A percentile compares a stretch with the other conserved stretches of the same genome.
Conservation (phyloP, 2,113 vertebrate genomes). For the Raphicerus campestris region DNA sequence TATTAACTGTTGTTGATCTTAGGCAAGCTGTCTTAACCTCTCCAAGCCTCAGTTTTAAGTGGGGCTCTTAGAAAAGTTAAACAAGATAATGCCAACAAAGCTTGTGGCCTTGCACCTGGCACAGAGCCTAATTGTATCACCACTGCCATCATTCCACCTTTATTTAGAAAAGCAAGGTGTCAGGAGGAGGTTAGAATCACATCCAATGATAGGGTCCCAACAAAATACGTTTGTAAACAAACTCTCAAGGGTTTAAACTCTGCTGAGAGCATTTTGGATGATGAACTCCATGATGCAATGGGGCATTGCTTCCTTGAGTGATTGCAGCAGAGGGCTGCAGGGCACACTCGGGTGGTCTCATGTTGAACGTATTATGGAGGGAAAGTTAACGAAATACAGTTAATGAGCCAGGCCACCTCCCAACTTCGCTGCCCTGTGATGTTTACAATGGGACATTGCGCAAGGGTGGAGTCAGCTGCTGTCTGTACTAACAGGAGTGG, state of each 20-base stretch:
- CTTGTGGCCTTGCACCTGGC: fast-evolving
- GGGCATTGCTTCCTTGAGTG: neutral
- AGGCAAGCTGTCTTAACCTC: neutral
- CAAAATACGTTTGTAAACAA: too few relatives aligned
- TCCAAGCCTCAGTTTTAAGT: neutral
- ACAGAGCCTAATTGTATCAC: fast-evolving
- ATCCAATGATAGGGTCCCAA: neutral
- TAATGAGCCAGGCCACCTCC: neutral
- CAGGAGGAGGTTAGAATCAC: neutral
- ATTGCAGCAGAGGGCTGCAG: neutral
- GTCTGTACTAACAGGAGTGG: neutral
- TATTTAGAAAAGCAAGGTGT: neutral
- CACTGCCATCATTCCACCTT: neutral
- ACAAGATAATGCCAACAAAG: fast-evolving
- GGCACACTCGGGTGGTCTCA: neutral
- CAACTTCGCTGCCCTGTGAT: neutral
- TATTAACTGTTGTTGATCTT: neutral
- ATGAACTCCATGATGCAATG: neutral
- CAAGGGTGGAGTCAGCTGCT: fast-evolving
- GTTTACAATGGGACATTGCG: neutral
- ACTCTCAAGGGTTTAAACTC: neutral
- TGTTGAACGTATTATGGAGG: fast-evolving
- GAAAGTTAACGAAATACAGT: neutral
- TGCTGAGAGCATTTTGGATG: neutral
- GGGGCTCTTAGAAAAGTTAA: neutral